These are phyloP conservation scores for Habropoda laboriosa DNA, from an alignment of 1,140 invertebrate genomes.

Conservation along the genomic window DNA sequence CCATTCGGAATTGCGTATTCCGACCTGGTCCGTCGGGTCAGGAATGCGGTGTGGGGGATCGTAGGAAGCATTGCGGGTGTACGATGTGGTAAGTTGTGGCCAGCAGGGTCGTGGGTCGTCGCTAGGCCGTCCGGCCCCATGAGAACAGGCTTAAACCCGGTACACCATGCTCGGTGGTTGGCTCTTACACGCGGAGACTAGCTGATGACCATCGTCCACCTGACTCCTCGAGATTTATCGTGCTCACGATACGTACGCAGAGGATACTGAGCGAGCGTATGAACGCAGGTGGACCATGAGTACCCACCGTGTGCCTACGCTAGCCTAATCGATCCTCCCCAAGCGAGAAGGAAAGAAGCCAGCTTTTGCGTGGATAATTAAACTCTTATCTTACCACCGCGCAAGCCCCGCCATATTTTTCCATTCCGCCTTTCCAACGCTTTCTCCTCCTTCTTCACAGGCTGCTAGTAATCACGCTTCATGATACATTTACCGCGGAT, in stretches of 20 bases:
- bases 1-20: slow-evolving; percentile 73
- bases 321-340: slow-evolving; percentile 58
- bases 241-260: slow-evolving; percentile 66
- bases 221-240: slow-evolving; percentile 80
- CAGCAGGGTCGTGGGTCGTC: slow-evolving; percentile 77
- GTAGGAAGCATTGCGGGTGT: slow-evolving; percentile 75
- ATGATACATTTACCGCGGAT: slow-evolving; percentile 21
- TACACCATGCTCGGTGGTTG: slow-evolving; percentile 47
- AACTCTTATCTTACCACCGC: slow-evolving; percentile 56
- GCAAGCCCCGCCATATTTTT: slow-evolving; percentile 42
- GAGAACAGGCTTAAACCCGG: slow-evolving; percentile 74
- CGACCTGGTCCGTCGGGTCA: slow-evolving; percentile 67
- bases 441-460: slow-evolving; percentile 29
- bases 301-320: slow-evolving; percentile 13
- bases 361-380: slow-evolving; percentile 62
- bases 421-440: slow-evolving; percentile 35
- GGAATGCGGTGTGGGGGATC: slow-evolving; percentile 67
- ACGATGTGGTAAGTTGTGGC: slow-evolving; percentile 75
- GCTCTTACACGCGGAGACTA: slow-evolving; percentile 72
- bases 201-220: slow-evolving; percentile 81
- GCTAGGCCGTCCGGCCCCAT: slow-evolving; percentile 75
- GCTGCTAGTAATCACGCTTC: slow-evolving; percentile 32
- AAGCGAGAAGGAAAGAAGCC: slow-evolving; percentile 3
- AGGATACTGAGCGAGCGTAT: slow-evolving; percentile 28
- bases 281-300: slow-evolving; percentile 29